These are phyloP conservation scores for Caenorhabditis briggsae DNA, from an alignment of 1,140 invertebrate species.

Conservation along the genomic window DNA sequence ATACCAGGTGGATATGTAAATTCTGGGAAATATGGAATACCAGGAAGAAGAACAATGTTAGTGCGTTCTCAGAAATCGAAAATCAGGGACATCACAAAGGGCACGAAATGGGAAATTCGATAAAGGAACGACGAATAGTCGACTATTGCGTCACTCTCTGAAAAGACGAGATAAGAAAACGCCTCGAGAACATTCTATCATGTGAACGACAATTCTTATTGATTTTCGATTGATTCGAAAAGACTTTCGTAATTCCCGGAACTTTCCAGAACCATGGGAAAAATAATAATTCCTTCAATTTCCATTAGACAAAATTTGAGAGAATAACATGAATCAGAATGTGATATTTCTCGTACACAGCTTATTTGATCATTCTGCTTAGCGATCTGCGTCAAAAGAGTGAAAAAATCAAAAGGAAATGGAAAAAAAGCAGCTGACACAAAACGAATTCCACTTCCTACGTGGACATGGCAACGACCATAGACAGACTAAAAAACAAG, in stretches of 20 bases:
- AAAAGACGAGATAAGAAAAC: background rate
- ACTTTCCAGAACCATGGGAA: background rate
- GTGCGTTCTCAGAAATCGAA: no score
- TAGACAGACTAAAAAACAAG: background rate
- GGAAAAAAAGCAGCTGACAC: background rate
- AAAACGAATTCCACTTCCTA: background rate
- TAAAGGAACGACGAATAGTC: no score
- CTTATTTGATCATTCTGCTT: conserved; percentile 6
- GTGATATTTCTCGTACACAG: background rate
- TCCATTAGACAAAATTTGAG: background rate
- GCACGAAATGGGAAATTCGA: no score
- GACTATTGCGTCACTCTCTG: no score
- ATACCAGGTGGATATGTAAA: no score
- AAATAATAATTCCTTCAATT: background rate
- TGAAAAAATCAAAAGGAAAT: background rate
- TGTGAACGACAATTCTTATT: background rate
- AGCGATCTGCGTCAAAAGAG: background rate
- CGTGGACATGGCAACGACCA: no score
- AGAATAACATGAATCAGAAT: background rate
- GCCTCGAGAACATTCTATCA: background rate
- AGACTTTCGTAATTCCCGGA: background rate
- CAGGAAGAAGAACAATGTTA: no score
- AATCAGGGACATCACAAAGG: no score
- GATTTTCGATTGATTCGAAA: background rate
- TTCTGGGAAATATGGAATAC: no score